Evolutionary conservation across 2,113 vertebrate genomes (phyloP), one percentile per base, ranked within the genome.

Genomic region (Phylloscopus whistleri): DNA sequence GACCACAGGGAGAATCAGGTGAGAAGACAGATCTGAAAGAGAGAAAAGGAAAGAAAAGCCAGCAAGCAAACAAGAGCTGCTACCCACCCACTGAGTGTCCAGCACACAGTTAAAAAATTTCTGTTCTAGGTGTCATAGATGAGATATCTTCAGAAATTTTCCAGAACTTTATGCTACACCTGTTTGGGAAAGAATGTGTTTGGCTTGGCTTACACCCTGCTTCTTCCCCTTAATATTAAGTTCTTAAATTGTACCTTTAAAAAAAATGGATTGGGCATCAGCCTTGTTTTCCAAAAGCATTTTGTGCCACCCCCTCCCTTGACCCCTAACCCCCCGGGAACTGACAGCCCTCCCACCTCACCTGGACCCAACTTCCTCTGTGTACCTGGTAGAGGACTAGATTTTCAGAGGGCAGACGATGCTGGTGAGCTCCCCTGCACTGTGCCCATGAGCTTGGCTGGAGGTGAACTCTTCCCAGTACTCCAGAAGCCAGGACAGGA

Each of bases 401-500:
- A 16, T 74, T 66, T 90, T 44, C 37, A 59, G 78, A 74, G 56
- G 39, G 35, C 60, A 90, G 75, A 55, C 0, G 0, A 49, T 44
- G 52, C 44, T 60, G 79, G 24, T 93, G 75, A 90, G 48, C 49
- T 75, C 31, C 41, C 28, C 44, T 63, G 62, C 0, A 0, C 79
- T 39, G 58, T 5, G 16, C 30, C 59, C 23, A 12, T 2, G 11
- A 88, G n/a, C 56, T 48, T 89, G 83, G 90, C 82, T 84, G 68
- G 37, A 66, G 43, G 26, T 55, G 23, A 26, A 72, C 63, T 70
- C 48, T 67, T 85, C 79, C 60, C 8, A 35, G 64, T 37, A 20
- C 19, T 96, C 68, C 85, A 90, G 92, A 89, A 94, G 60, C 68
- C 55, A 92, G 92, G 79, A 84, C 1, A 3, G 39, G 20, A 96